Evolutionary conservation across 2,888 invertebrate genomes (phyloP).

Genomic region (Tridacna crocea): DNA sequence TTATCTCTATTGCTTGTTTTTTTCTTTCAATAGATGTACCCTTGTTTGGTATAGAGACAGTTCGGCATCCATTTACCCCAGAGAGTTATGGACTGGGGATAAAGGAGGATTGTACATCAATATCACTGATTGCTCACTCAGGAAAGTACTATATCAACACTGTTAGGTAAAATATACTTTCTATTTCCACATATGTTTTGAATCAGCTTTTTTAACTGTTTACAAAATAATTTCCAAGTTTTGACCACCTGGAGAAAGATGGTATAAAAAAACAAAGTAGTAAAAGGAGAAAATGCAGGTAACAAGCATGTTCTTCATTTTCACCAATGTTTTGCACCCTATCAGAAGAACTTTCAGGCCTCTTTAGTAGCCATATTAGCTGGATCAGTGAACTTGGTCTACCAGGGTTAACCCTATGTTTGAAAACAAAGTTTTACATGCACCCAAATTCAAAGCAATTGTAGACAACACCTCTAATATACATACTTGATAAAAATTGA

Average conservation of each 20-base stretch:
- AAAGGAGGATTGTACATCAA: constrained; percentile 45
- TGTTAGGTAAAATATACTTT: constrained; percentile 55
- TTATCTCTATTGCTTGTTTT: too few relatives aligned
- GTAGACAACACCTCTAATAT: too few relatives aligned
- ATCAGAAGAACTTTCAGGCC: not conserved
- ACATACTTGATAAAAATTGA: too few relatives aligned
- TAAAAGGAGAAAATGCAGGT: not conserved
- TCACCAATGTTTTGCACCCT: not conserved
- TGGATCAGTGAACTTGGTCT: too few relatives aligned
- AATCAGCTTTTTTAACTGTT: not conserved
- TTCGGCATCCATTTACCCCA: constrained; percentile 56
- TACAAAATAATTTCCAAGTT: not conserved
- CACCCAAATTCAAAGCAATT: too few relatives aligned
- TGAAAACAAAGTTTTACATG: too few relatives aligned
- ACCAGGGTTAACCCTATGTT: too few relatives aligned
- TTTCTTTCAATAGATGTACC: constrained; percentile 52
- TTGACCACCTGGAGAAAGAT: not conserved
- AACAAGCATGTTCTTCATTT: not conserved
- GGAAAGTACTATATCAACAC: constrained; percentile 65
- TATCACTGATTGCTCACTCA: constrained; percentile 45
- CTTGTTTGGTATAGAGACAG: constrained; percentile 67
- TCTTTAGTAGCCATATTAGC: too few relatives aligned
- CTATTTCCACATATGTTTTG: not conserved
- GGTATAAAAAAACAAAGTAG: not conserved
- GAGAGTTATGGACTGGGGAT: constrained; percentile 58